Conservation (phyloP, 2,888 invertebrate species). For the Hydriomena furcata region DNA sequence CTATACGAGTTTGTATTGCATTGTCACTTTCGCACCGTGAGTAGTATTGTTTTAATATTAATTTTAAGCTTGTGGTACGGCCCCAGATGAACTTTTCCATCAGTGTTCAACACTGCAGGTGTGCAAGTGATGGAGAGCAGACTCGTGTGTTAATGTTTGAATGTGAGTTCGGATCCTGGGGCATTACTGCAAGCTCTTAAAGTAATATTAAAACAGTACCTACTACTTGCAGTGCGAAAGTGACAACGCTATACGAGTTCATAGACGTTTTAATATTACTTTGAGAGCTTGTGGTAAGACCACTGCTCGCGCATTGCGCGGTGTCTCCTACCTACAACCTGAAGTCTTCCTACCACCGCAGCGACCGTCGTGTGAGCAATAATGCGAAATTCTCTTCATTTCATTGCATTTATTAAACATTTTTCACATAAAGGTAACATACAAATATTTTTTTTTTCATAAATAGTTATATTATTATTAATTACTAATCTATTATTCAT, state of each 20-base stretch:
- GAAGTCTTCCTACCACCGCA: no score
- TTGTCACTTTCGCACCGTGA: no score
- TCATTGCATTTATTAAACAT: constrained; percentile 79
- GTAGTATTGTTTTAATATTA: no score
- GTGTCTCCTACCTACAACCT: constrained; percentile 18
- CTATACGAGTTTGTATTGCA: no score
- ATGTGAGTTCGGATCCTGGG: no score
- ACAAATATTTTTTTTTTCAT: constrained; percentile 69
- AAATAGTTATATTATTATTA: constrained; percentile 64
- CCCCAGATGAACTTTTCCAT: constrained; percentile 8
- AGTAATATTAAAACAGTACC: no score
- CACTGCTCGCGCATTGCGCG: not conserved
- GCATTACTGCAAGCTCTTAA: no score
- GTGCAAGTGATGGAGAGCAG: constrained; percentile 1
- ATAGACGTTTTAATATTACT: no score
- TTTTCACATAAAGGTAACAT: constrained; percentile 81
- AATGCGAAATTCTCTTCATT: constrained; percentile 78
- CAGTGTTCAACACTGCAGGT: not conserved
- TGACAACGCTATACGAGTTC: no score
- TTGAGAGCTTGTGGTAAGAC: no score
- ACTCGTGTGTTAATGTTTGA: constrained; percentile 14
- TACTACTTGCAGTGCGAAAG: no score
- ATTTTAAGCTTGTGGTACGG: no score
- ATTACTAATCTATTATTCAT: constrained; percentile 68
- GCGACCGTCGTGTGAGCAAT: constrained; percentile 63